phyloP scores from a whole-genome alignment of 2,888 invertebrate species.

The Phragmatobia fuliginosa region DNA sequence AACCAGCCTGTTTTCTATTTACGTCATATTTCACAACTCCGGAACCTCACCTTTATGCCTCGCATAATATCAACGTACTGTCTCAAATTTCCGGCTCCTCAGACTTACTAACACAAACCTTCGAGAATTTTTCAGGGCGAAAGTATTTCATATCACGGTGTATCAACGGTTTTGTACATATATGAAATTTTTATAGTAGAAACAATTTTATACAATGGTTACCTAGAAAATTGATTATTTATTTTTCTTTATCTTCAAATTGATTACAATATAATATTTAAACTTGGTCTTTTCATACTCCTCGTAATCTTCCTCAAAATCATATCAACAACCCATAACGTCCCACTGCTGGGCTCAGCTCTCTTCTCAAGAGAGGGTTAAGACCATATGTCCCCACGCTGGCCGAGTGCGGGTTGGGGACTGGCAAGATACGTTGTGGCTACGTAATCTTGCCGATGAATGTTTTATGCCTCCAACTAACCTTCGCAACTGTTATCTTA shows the following conservation, averaged over 20 bases:
- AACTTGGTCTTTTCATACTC: too few species aligned
- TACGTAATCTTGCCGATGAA: too few species aligned
- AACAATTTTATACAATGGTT: background rate
- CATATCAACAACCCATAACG: too few species aligned
- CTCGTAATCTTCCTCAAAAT: too few species aligned
- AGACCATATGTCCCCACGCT: too few species aligned
- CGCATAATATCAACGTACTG: constrained; percentile 19
- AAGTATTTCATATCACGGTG: constrained; percentile 4
- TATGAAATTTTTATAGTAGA: background rate
- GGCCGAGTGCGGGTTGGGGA: too few species aligned
- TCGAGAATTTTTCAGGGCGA: background rate
- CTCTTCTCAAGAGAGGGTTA: too few species aligned
- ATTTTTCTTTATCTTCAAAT: background rate
- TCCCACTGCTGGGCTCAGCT: too few species aligned
- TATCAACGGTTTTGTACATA: background rate
- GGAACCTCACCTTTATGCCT: constrained; percentile 16
- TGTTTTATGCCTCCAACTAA: too few species aligned
- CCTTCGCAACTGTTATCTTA: too few species aligned
- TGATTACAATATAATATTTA: background rate
- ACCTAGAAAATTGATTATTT: background rate
- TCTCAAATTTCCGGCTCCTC: constrained; percentile 26
- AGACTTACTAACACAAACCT: constrained; percentile 14
- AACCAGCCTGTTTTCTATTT: constrained; percentile 1
- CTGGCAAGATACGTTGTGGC: too few species aligned
- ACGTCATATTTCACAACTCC: constrained; percentile 3